phyloP scores from a whole-genome alignment of 2,888 invertebrate genomes.

The Standfussiana lucernea region DNA sequence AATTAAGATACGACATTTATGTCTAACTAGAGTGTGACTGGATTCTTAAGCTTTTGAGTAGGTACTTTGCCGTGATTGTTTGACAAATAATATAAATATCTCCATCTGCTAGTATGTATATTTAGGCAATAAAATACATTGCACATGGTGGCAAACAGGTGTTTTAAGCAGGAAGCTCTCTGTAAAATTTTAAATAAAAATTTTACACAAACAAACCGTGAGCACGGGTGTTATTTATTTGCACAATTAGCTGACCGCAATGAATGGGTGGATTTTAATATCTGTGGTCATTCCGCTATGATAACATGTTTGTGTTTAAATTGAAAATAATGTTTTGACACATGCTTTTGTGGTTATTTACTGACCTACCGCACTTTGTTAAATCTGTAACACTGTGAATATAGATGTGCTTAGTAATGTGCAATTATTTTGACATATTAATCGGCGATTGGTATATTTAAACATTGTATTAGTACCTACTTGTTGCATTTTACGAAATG shows the following conservation, averaged over 20 bases:
- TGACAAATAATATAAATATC: background rate
- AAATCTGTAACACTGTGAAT: background rate
- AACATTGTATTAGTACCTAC: background rate
- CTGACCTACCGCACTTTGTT: background rate
- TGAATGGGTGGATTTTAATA: constrained; percentile 21
- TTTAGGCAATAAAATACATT: background rate
- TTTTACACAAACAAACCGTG: background rate
- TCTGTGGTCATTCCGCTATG: constrained; percentile 19
- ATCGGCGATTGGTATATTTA: background rate
- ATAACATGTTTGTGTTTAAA: constrained; percentile 12
- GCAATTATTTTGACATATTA: background rate
- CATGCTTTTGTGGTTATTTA: constrained; percentile 11
- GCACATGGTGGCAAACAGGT: background rate
- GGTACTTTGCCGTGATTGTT: background rate
- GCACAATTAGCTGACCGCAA: constrained; percentile 38
- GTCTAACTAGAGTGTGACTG: too few species aligned
- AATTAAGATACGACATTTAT: too few species aligned
- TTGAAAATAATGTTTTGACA: constrained; percentile 4
- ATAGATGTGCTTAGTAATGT: background rate
- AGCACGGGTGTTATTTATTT: constrained; percentile 19
- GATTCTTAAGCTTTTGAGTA: too few species aligned
- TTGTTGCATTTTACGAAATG: background rate
- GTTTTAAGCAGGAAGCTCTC: background rate
- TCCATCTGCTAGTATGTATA: background rate
- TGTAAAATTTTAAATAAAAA: background rate